These are phyloP conservation scores for Gracilinanus agilis DNA, from an alignment of 2,113 vertebrate species.

Conservation along the genomic window DNA sequence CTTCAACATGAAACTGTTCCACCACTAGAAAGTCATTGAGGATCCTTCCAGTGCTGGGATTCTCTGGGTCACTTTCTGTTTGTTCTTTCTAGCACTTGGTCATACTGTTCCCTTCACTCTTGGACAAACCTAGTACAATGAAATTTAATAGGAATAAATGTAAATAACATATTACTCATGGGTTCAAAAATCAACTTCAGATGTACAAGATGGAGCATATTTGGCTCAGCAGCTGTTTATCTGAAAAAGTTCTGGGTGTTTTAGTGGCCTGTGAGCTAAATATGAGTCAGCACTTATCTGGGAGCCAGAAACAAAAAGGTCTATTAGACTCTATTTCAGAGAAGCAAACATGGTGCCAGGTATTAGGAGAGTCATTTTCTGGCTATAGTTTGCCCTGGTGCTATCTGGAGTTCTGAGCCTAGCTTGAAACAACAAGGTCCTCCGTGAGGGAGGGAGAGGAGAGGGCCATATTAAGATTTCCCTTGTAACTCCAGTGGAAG, in stretches of 20 bases:
- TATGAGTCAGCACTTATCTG: background rate
- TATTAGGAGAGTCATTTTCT: background rate
- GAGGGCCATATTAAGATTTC: no score
- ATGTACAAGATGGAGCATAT: background rate
- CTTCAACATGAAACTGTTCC: background rate
- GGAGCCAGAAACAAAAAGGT: background rate
- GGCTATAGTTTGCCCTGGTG: background rate
- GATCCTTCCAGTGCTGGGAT: background rate
- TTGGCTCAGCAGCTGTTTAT: background rate
- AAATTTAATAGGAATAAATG: background rate
- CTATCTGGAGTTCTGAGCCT: background rate
- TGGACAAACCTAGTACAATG: background rate
- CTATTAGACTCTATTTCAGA: background rate
- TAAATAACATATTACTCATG: background rate
- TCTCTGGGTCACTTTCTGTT: background rate
- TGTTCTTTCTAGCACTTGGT: background rate
- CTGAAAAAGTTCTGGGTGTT: background rate
- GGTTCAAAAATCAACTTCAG: background rate
- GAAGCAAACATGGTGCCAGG: background rate
- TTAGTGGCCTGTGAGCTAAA: background rate
- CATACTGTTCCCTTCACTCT: background rate
- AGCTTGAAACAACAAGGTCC: background rate
- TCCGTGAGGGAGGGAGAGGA: background rate
- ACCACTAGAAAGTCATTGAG: background rate
- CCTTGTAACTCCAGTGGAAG: background rate